phyloP scores from a whole-genome alignment of 1,140 invertebrate species.

The Maconellicoccus hirsutus region DNA sequence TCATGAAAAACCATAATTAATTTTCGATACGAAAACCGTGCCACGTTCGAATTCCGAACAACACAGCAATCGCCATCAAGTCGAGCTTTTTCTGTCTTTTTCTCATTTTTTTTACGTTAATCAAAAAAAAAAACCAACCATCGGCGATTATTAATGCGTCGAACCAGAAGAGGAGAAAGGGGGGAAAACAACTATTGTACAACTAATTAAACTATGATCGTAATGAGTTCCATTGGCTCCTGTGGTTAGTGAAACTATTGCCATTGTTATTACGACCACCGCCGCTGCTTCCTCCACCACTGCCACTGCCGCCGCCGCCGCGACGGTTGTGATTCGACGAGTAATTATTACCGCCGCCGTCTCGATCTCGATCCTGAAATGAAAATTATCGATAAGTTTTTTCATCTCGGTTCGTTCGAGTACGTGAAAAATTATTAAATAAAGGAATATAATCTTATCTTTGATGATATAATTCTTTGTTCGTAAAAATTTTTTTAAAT shows the following conservation, averaged over 20 bases:
- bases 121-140: too few relatives aligned
- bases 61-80: background rate
- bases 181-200: background rate
- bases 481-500: too few relatives aligned
- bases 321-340: too few relatives aligned
- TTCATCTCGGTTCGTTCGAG: too few relatives aligned
- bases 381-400: too few relatives aligned
- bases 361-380: background rate
- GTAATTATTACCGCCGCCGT: background rate
- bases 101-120: too few relatives aligned
- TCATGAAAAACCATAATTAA: background rate
- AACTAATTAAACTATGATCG: conserved; percentile 1
- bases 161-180: background rate
- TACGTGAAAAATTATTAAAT: too few relatives aligned
- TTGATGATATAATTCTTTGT: too few relatives aligned
- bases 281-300: background rate
- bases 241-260: conserved; percentile 1
- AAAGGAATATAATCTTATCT: too few relatives aligned
- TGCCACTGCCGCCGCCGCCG: background rate
- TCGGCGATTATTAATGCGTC: too few relatives aligned
- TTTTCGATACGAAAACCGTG: conserved; percentile 6
- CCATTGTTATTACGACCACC: conserved; percentile 10
- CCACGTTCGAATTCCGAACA: background rate
- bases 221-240: conserved; percentile 8
- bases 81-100: background rate